These are phyloP conservation scores for Tupaia chinensis DNA, from an alignment of 2,113 vertebrate genomes.

Conservation along the genomic window DNA sequence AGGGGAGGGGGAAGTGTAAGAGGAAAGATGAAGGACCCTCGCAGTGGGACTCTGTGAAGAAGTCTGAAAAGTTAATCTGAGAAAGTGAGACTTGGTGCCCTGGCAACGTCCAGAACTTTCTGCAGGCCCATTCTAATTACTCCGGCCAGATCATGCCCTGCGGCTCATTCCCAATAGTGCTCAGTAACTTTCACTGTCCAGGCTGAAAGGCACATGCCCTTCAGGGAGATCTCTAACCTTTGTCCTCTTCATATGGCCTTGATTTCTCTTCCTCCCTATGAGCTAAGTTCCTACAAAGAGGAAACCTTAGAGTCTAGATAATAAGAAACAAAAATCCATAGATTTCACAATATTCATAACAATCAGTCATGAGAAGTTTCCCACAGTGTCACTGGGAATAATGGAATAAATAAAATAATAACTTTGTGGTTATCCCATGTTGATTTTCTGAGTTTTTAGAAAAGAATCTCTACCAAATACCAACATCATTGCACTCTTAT, in stretches of 20 bases:
- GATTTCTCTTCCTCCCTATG: neutral
- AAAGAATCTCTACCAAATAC: neutral
- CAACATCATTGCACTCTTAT: neutral
- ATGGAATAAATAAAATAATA: neutral
- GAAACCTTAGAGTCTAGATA: neutral
- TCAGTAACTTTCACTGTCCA: neutral
- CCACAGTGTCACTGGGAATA: neutral
- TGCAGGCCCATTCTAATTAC: neutral
- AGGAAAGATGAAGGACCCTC: neutral
- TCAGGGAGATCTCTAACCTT: neutral
- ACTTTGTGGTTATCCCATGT: neutral
- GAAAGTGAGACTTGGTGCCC: neutral
- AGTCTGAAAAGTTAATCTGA: neutral
- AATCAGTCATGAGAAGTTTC: neutral
- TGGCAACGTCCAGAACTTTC: neutral
- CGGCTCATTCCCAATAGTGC: neutral
- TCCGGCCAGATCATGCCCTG: neutral
- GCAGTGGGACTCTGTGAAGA: neutral
- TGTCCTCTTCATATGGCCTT: neutral
- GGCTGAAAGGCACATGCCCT: neutral
- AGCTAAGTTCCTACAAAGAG: neutral
- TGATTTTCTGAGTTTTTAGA: neutral
- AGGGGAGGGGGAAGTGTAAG: neutral
- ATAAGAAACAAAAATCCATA: neutral
- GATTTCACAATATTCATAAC: neutral